phyloP scores from a whole-genome alignment of 2,797 vertebrate genomes.

The Acrossocheilus wenchowensis region DNA sequence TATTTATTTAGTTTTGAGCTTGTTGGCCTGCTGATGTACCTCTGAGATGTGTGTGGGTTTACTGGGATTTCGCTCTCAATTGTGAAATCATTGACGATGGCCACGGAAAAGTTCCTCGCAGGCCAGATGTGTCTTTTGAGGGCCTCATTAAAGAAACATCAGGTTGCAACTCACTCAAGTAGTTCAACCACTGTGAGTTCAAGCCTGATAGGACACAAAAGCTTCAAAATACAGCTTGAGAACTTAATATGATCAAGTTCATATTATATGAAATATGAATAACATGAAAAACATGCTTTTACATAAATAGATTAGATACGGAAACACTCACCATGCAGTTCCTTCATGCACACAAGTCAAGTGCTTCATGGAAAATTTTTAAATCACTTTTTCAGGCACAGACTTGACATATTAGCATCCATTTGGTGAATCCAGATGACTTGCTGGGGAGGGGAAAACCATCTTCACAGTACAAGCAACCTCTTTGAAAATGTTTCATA shows the following conservation, averaged over 20 bases:
- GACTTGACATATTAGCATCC: slow-evolving; percentile 14
- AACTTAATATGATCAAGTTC: neutral
- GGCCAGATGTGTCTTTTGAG: neutral
- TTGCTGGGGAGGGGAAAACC: slow-evolving; percentile 19
- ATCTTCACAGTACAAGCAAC: slow-evolving; percentile 40
- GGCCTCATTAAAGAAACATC: neutral
- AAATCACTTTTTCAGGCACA: slow-evolving; percentile 1
- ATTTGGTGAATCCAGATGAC: slow-evolving; percentile 37
- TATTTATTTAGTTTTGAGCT: neutral
- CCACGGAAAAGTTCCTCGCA: neutral
- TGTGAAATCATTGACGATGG: neutral
- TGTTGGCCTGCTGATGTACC: neutral
- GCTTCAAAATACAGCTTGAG: neutral
- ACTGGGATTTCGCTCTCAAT: neutral
- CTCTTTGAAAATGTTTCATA: slow-evolving; percentile 46
- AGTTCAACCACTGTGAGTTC: neutral
- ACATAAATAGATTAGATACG: neutral
- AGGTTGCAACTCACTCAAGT: neutral
- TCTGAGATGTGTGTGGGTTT: neutral
- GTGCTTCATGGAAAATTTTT: neutral
- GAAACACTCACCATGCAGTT: neutral
- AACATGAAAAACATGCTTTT: neutral
- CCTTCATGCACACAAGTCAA: neutral
- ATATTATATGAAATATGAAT: too few relatives aligned
- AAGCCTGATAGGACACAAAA: neutral